Evolutionary conservation across 2,797 vertebrate species (phyloP).

Genomic region (Tragopan temminckii): DNA sequence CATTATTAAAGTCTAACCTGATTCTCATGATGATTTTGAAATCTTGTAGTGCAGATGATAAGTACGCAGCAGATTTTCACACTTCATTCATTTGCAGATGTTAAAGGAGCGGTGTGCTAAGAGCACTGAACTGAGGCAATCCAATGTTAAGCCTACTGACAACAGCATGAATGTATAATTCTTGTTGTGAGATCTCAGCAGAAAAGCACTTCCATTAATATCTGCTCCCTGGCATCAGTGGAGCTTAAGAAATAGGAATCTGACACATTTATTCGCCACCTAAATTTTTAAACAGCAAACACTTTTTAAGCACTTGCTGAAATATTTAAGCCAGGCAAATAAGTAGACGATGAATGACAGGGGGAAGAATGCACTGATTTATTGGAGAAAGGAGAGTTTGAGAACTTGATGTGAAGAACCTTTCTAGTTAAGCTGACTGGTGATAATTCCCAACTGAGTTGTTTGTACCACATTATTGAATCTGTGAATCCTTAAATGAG

Average conservation of each 20-base stretch:
- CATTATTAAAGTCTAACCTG: conserved; percentile 2
- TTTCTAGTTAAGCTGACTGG: conserved; percentile 7
- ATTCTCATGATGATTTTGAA: conserved; percentile 28
- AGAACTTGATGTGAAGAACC: neutral
- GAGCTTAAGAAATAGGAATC: conserved; percentile 40
- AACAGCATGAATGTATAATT: neutral
- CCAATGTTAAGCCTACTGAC: conserved; percentile 40
- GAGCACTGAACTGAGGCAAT: conserved; percentile 39
- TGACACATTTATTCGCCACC: conserved; percentile 37
- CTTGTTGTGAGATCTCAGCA: neutral
- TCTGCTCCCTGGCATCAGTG: neutral
- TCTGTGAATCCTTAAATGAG: neutral
- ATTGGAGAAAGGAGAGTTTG: conserved; percentile 19
- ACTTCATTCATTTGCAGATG: conserved; percentile 42
- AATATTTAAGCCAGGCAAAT: conserved; percentile 57
- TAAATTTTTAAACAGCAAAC: conserved; percentile 63
- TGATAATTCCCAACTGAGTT: conserved; percentile 18
- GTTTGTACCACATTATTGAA: neutral
- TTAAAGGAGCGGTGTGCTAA: conserved; percentile 17
- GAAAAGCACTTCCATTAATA: conserved; percentile 5
- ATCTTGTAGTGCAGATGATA: conserved; percentile 3
- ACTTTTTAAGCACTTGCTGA: conserved; percentile 39
- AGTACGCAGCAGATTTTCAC: neutral
- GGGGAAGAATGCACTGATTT: conserved; percentile 37
- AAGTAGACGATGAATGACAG: conserved; percentile 14